Conservation (phyloP, 2,113 vertebrate genomes). For the Corydoras sp. region DNA sequence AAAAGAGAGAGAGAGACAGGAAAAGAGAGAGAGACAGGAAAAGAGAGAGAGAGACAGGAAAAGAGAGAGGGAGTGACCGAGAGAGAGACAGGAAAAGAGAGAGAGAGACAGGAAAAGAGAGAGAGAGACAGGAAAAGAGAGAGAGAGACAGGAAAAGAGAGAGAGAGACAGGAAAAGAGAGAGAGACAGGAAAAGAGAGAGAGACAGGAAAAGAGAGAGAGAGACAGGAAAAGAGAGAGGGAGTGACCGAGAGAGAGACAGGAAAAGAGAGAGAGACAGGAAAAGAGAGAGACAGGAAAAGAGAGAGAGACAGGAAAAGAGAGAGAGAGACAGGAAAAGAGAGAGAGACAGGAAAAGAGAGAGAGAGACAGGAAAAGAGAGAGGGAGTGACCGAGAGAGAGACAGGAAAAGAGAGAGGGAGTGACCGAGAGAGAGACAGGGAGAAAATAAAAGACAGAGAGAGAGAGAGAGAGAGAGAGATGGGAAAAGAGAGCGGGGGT, state of each 20-base stretch:
- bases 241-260: slow-evolving; percentile 8
- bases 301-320: no score
- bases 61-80: no score
- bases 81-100: slow-evolving; percentile 4
- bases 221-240: neutral
- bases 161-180: neutral
- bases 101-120: no score
- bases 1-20: neutral
- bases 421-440: no score
- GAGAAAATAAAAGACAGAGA: slow-evolving; percentile 1
- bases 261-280: no score
- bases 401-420: no score
- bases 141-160: slow-evolving; percentile 5
- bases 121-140: neutral
- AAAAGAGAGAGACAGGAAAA: no score
- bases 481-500: neutral
- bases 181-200: neutral
- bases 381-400: no score
- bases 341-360: no score
- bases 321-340: no score
- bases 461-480: slow-evolving; percentile 3
- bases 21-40: neutral
- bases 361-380: no score
- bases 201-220: no score
- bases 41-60: slow-evolving; percentile 8